Evolutionary conservation across 2,113 vertebrate species (phyloP).

Genomic region (Morone saxatilis): DNA sequence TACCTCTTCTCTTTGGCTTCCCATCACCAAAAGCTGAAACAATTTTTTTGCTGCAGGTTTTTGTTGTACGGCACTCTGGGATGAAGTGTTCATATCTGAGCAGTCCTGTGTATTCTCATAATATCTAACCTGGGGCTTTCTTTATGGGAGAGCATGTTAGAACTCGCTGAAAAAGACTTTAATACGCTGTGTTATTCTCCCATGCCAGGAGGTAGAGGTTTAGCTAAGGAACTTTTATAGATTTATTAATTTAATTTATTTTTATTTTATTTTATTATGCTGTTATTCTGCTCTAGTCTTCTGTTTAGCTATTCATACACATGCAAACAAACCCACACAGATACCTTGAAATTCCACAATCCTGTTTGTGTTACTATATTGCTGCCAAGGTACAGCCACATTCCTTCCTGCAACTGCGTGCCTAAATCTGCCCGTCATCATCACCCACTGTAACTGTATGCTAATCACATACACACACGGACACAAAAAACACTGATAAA

Average conservation of each 20-base stretch:
- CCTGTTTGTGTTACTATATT: background rate
- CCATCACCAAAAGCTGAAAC: conserved; percentile 37
- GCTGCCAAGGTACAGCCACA: conserved; percentile 15
- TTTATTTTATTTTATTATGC: conserved; percentile 8
- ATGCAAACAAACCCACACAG: background rate
- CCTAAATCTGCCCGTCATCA: conserved; percentile 30
- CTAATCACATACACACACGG: background rate
- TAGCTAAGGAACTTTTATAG: background rate
- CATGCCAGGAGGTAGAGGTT: conserved; percentile 26
- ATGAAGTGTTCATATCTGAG: conserved; percentile 41
- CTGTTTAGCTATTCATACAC: background rate
- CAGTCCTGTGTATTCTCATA: conserved; percentile 50
- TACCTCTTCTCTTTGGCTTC: conserved; percentile 19
- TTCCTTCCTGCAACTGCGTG: conserved; percentile 1
- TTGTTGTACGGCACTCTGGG: conserved; percentile 43
- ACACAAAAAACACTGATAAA: conserved; percentile 23
- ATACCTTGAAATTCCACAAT: background rate
- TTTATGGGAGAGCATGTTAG: conserved; percentile 36
- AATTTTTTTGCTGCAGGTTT: conserved; percentile 29
- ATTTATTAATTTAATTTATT: background rate
- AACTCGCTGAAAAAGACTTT: conserved; percentile 20
- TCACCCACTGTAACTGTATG: background rate
- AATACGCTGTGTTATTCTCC: conserved; percentile 20
- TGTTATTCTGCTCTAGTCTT: conserved; percentile 1
- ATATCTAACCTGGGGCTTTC: conserved; percentile 50